phyloP scores from a whole-genome alignment of 2,113 vertebrate species.

The Sylvicapra grimmia region DNA sequence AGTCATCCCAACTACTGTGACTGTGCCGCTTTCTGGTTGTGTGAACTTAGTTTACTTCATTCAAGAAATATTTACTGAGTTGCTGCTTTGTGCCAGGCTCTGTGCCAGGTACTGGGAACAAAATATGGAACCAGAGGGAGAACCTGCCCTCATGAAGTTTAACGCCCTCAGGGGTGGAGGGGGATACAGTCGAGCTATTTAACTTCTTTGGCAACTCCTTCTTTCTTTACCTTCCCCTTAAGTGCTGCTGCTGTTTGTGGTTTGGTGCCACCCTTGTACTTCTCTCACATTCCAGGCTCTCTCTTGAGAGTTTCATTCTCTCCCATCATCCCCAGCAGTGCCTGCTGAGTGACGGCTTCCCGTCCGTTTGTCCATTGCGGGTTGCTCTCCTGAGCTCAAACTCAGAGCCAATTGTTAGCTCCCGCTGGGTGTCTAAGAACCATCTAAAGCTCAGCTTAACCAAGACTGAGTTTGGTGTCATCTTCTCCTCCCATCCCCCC shows the following conservation, averaged over 20 bases:
- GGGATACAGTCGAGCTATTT: background rate
- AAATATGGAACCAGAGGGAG: background rate
- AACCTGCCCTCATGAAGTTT: background rate
- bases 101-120: background rate
- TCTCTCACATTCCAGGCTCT: background rate
- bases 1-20: background rate
- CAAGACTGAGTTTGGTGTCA: background rate
- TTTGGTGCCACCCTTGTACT: background rate
- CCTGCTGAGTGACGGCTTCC: background rate
- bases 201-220: background rate
- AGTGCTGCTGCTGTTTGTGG: background rate
- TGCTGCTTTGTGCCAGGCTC: background rate
- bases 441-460: background rate
- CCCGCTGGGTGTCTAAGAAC: background rate
- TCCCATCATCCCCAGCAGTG: background rate
- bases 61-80: background rate
- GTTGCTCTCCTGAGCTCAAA: background rate
- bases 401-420: background rate
- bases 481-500: accelerated
- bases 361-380: background rate
- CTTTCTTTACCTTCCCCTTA: background rate
- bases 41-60: background rate
- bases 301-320: background rate
- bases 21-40: background rate
- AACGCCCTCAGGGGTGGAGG: background rate